phyloP scores from a whole-genome alignment of 2,888 invertebrate genomes.

The Neuroscelio doddi region DNA sequence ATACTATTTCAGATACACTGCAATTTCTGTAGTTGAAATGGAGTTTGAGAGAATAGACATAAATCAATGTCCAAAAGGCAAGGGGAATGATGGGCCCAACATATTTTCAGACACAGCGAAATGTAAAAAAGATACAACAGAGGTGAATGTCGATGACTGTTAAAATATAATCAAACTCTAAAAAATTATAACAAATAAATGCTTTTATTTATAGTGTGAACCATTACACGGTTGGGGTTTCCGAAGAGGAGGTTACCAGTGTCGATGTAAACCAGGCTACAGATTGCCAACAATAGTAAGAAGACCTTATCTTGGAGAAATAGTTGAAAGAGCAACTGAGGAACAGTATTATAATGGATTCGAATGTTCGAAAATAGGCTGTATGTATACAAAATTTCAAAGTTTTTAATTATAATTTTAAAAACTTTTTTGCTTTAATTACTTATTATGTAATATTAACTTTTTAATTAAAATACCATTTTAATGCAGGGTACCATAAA shows the following conservation, averaged over 20 bases:
- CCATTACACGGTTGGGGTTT: slow-evolving; percentile 97
- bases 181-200: slow-evolving; percentile 13
- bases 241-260: slow-evolving; percentile 95
- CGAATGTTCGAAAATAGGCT: slow-evolving; percentile 92
- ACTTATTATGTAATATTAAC: background rate
- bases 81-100: slow-evolving; percentile 92
- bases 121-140: slow-evolving; percentile 92
- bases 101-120: slow-evolving; percentile 90
- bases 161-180: too few species aligned
- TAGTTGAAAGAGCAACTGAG: slow-evolving; percentile 92
- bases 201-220: slow-evolving; percentile 82
- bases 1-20: slow-evolving; percentile 83
- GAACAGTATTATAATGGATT: slow-evolving; percentile 95
- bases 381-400: slow-evolving; percentile 75
- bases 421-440: background rate
- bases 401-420: background rate
- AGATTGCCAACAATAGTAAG: slow-evolving; percentile 90
- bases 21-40: slow-evolving; percentile 93
- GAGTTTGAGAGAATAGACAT: slow-evolving; percentile 97
- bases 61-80: slow-evolving; percentile 94
- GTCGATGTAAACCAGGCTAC: slow-evolving; percentile 91
- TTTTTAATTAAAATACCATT: slow-evolving; percentile 5
- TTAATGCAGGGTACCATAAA: slow-evolving; percentile 84
- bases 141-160: slow-evolving; percentile 73
- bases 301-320: slow-evolving; percentile 93